Evolutionary conservation across 2,888 invertebrate genomes (phyloP), one percentile per base, ranked within the genome.

Genomic region (Mylabris sibirica): DNA sequence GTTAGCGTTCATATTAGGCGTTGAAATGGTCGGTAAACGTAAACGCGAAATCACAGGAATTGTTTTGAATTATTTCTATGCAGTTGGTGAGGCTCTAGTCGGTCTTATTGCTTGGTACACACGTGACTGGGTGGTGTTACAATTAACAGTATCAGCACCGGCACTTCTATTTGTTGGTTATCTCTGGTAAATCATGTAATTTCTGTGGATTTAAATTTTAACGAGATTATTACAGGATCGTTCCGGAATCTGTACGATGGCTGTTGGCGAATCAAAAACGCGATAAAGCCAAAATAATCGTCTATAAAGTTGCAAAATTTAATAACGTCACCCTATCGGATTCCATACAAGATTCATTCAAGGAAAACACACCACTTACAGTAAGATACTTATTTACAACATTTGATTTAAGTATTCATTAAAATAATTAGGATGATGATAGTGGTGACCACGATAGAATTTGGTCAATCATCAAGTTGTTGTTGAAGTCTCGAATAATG

Each of bases 201-300:
- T 53, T 49, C 38, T 44, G 20, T n/a, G 6, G 12, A 49, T 30
- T 24, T 60, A 17, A 44, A 44, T 30, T 65, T 20, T 4, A 49
- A 20, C 8, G 3, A 57, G 35, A 14, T 12, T 17, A 22, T 78
- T 78, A 24, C 71, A 88, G 88, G 85, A 78, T 87, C 34, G 85
- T 91, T 24, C 91, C 91, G 0, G 91, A 91, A 81, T 91, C 90
- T 0, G 89, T 90, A 0, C 84, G 91, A 72, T 91, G 91, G 91
- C 82, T 91, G 20, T 81, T 90, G 65, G 88, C 89, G 0, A 87
- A 88, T 59, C 85, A 87, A 57, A 84, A 87, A 71, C 85, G 86
- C 44, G 82, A 85, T 59, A 86, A 87, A 76, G 91, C 90, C 0
- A 86, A 86, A 65, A 79, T 82, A 34, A 88, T 90, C 12, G 86